A percentile compares a stretch with the other conserved stretches of the same genome.
phyloP scores from a whole-genome alignment of 2,888 invertebrate genomes.

The Nephrocerus scutellatus region DNA sequence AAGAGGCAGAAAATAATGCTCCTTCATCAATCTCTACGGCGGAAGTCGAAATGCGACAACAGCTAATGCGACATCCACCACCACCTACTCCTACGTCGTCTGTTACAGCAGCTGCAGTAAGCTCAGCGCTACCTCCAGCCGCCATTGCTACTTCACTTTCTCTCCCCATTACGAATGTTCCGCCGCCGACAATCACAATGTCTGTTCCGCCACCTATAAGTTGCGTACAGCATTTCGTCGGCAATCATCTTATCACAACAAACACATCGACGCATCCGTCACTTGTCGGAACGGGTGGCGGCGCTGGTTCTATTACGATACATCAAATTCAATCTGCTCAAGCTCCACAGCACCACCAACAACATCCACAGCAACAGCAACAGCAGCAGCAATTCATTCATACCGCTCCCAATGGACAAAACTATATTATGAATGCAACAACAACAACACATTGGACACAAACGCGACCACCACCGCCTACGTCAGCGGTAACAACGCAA shows the following conservation, averaged over 20 bases:
- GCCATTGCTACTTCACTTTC: slow-evolving; percentile 11
- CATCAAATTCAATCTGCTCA: no score
- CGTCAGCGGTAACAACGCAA: not conserved
- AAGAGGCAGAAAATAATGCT: no score
- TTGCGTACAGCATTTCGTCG: slow-evolving; percentile 24
- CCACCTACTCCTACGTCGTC: slow-evolving; percentile 5
- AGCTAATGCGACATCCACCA: slow-evolving; percentile 15
- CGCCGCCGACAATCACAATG: slow-evolving; percentile 22
- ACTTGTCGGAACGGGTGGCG: no score
- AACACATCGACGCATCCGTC: no score
- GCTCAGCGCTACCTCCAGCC: no score
- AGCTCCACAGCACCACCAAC: no score
- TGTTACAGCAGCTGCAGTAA: no score
- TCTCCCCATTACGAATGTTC: slow-evolving; percentile 4
- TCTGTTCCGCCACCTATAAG: slow-evolving; percentile 22
- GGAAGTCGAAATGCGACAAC: not conserved
- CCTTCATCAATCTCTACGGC: not conserved
- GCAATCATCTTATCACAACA: slow-evolving; percentile 22
- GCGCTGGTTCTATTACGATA: no score
- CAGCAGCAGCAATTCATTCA: slow-evolving; percentile 8
- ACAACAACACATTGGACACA: slow-evolving; percentile 8
- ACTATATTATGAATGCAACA: not conserved
- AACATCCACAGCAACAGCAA: not conserved
- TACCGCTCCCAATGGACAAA: not conserved
- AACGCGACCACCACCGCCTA: not conserved